Evolutionary conservation across 1,140 invertebrate genomes (phyloP).

Genomic region (Maniola jurtina): DNA sequence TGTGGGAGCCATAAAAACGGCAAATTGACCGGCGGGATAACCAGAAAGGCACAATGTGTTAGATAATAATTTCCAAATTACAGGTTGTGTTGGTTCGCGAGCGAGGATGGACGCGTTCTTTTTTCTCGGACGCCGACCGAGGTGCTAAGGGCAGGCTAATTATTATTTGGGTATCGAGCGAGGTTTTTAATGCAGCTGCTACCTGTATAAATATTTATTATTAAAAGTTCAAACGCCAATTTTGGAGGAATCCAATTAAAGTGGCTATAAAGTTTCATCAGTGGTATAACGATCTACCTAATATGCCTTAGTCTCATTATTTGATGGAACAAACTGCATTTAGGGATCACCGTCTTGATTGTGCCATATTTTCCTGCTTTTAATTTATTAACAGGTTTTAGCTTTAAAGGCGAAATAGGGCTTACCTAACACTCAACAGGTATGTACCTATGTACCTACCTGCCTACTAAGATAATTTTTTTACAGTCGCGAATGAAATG

Average conservation of each 20-base stretch:
- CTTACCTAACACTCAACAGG: too few relatives aligned
- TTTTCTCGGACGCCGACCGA: constrained; percentile 67
- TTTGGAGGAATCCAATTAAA: constrained; percentile 70
- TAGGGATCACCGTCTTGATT: constrained; percentile 16
- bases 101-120: constrained; percentile 61
- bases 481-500: too few relatives aligned
- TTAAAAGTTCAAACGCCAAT: constrained; percentile 71
- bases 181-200: constrained; percentile 76
- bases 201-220: constrained; percentile 79
- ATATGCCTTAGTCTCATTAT: constrained; percentile 28
- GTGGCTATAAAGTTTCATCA: constrained; percentile 53
- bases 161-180: constrained; percentile 75
- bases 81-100: constrained; percentile 73
- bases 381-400: background rate
- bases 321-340: constrained; percentile 20
- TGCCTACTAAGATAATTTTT: too few relatives aligned
- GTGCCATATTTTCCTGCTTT: background rate
- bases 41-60: constrained; percentile 79
- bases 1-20: constrained; percentile 77
- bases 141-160: constrained; percentile 77
- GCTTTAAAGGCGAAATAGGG: background rate
- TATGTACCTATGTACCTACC: too few relatives aligned
- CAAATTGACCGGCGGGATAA: constrained; percentile 78
- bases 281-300: constrained; percentile 38
- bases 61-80: constrained; percentile 79